Base-by-base conservation (phyloP, 2,797 vertebrate species). In the Bradypodion pumilum region DNA sequence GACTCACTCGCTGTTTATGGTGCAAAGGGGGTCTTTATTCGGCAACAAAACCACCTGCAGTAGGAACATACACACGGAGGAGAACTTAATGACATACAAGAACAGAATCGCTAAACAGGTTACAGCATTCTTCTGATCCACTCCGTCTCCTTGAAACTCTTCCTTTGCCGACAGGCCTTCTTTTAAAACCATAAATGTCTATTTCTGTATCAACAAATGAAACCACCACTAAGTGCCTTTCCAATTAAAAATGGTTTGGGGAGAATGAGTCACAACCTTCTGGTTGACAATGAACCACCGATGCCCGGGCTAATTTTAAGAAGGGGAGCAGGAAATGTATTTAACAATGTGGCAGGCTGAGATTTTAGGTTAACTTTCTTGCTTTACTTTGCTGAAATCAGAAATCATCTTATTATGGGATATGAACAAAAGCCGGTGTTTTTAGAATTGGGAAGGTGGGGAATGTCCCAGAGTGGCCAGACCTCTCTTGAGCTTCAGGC, bases 1-100 rank as follows among this genome's bases (percentile, higher is more conserved):
- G 89, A 95, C 87, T 93, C 91, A 88, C 86, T 90, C 86, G 60
- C 83, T 83, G 62, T 68, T 88, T 82, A 77, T 89, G 85, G 1
- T 87, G 85, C 85, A n/a, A 77, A 59, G 89, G 88, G 42, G 91
- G 82, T 91, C 92, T 91, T 85, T 87, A 78, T 90, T 94, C 91
- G 56, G 77, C 86, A 88, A 90, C 91, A 90, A 90, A 90, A 90
- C 81, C 85, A 89, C 91, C 91, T 93, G 88, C 93, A 0, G 4
- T 15, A 90, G 84, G 92, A 91, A 88, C 74, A 81, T 4, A 44
- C 62, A 2, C 65, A 83, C 9, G 1, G 88, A 89, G 85, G 56
- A 89, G 82, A 32, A 72, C 84, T 84, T 90, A 42, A 19, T 70
- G 84, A 81, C 88, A 93, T 88, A 83, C 88, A 85, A 82, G 68